phyloP scores from a whole-genome alignment of 2,888 invertebrate genomes.

The Drosophila lacicola region DNA sequence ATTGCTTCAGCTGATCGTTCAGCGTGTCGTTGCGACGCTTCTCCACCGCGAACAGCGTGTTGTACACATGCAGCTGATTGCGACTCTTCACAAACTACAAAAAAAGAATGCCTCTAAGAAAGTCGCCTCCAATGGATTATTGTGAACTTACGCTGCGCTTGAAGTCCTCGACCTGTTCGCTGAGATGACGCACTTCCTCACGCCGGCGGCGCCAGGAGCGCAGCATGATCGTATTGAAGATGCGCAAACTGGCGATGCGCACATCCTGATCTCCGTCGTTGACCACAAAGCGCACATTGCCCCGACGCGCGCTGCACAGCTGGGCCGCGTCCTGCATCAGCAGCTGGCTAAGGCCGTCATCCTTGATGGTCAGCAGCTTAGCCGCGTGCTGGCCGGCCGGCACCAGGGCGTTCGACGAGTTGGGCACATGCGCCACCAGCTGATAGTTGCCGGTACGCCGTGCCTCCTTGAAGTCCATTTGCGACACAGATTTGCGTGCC shows the following conservation, averaged over 20 bases:
- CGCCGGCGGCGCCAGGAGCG: slow-evolving; percentile 84
- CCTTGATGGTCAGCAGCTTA: slow-evolving; percentile 32
- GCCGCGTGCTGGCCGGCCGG: slow-evolving; percentile 6
- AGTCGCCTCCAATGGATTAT: neutral
- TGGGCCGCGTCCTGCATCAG: slow-evolving; percentile 44
- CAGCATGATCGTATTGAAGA: slow-evolving; percentile 83
- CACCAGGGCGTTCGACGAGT: slow-evolving; percentile 32
- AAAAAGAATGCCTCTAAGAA: neutral
- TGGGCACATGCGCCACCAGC: slow-evolving; percentile 55
- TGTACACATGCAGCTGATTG: slow-evolving; percentile 83
- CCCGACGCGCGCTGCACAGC: slow-evolving; percentile 29
- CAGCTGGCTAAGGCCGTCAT: slow-evolving; percentile 36
- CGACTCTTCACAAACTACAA: slow-evolving; percentile 79
- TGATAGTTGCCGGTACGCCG: slow-evolving; percentile 66
- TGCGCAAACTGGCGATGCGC: slow-evolving; percentile 79
- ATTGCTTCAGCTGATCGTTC: slow-evolving; percentile 69
- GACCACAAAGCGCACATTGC: slow-evolving; percentile 45
- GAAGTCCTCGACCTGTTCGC: slow-evolving; percentile 74
- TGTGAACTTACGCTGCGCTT: slow-evolving; percentile 75
- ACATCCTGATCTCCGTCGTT: slow-evolving; percentile 62
- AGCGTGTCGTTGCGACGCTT: slow-evolving; percentile 82
- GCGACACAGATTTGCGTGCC: slow-evolving; percentile 79
- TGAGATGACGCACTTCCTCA: slow-evolving; percentile 80
- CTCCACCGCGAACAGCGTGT: slow-evolving; percentile 81
- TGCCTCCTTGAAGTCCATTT: slow-evolving; percentile 81